phyloP scores from a whole-genome alignment of 2,888 invertebrate genomes.

The Julus scanicus region DNA sequence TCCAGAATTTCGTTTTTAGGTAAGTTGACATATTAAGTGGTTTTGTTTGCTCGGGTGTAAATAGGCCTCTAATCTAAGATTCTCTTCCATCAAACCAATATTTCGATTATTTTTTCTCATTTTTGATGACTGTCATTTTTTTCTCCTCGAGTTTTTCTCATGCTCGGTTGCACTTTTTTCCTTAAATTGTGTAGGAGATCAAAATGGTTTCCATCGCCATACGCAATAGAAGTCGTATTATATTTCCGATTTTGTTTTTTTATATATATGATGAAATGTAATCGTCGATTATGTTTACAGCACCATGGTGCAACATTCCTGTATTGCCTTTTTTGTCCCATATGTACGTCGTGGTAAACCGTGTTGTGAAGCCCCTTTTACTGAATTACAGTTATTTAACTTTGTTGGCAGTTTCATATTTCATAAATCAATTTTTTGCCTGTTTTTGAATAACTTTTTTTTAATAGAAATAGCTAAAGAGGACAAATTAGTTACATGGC shows the following conservation, averaged over 20 bases:
- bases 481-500: too few species aligned
- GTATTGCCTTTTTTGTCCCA: too few species aligned
- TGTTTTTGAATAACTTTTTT: too few species aligned
- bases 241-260: not conserved
- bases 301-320: not conserved
- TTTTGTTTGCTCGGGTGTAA: not conserved
- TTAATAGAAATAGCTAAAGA: too few species aligned
- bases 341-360: too few species aligned
- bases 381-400: too few species aligned
- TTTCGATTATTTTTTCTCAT: not conserved
- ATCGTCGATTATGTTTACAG: not conserved
- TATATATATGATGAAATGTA: not conserved
- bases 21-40: conserved; percentile 25
- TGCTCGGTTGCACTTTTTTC: not conserved
- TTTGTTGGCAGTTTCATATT: too few species aligned
- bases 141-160: not conserved
- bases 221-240: not conserved
- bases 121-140: not conserved
- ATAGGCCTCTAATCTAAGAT: not conserved
- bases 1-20: not conserved
- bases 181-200: not conserved
- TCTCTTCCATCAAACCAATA: not conserved
- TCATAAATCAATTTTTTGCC: too few species aligned
- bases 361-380: too few species aligned
- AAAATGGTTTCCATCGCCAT: not conserved